Percentiles rank a stretch among this genome's conserved stretches.
Conservation (phyloP, 2,888 invertebrate species). For the Pyrgus malvae region DNA sequence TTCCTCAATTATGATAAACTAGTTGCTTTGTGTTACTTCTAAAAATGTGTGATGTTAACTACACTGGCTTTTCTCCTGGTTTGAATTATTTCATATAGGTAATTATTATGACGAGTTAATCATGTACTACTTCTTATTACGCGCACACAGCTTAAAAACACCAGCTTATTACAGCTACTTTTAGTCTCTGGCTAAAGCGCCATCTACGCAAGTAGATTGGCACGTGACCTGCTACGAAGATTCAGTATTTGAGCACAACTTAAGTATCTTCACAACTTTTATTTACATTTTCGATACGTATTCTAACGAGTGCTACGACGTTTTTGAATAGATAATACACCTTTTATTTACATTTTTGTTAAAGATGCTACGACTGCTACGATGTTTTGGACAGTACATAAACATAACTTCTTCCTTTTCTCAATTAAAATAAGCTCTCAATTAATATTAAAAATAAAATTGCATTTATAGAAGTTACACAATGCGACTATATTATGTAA, state of each 20-base stretch:
- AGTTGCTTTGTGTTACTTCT: too few relatives aligned
- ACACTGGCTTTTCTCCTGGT: too few relatives aligned
- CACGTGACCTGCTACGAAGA: constrained; percentile 13
- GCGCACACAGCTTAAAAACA: constrained; percentile 4
- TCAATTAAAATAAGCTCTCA: too few relatives aligned
- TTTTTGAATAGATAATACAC: constrained; percentile 2
- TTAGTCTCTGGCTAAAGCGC: constrained; percentile 11
- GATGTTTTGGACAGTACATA: not conserved
- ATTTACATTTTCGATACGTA: constrained; percentile 8
- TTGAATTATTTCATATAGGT: too few relatives aligned
- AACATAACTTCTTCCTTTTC: too few relatives aligned
- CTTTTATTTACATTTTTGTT: constrained; percentile 7
- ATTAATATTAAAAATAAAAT: too few relatives aligned
- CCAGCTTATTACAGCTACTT: not conserved
- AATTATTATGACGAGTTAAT: too few relatives aligned
- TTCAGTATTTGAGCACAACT: constrained; percentile 6
- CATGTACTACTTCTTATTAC: too few relatives aligned
- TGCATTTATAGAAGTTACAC: too few relatives aligned
- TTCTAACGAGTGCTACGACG: not conserved
- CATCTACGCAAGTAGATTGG: constrained; percentile 5
- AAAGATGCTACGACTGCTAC: constrained; percentile 5
- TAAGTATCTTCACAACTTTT: constrained; percentile 10
- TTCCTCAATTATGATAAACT: too few relatives aligned
- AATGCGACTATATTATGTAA: too few relatives aligned
- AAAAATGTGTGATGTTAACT: too few relatives aligned